A percentile compares a stretch with the other conserved stretches of the same genome.
Conservation (phyloP, 2,113 vertebrate genomes). For the Vanacampus margaritifer region DNA sequence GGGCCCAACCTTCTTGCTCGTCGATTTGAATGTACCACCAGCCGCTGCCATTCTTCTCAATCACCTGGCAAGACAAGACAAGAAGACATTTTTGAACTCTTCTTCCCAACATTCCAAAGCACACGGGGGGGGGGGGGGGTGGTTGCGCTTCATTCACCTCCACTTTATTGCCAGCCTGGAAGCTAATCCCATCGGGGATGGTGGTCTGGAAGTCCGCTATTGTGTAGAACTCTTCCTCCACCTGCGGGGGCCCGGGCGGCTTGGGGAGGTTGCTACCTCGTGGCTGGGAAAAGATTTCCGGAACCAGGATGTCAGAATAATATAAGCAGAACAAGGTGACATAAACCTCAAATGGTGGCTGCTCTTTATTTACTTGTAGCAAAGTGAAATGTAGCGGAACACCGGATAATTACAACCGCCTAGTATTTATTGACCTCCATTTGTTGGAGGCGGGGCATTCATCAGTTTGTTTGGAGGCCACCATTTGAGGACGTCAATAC, state of each 20-base stretch:
- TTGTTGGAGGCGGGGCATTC: background rate
- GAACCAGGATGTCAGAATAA: no score
- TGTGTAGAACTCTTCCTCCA: conserved; percentile 97
- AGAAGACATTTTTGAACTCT: background rate
- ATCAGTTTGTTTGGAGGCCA: background rate
- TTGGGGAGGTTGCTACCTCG: conserved; percentile 90
- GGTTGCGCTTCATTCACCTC: conserved; percentile 75
- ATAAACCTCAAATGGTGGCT: background rate
- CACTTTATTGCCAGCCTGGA: conserved; percentile 94
- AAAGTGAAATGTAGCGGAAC: no score
- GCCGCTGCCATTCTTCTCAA: conserved; percentile 93
- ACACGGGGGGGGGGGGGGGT: no score
- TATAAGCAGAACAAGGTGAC: no score
- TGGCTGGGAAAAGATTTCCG: conserved; percentile 74
- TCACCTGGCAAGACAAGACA: conserved; percentile 74
- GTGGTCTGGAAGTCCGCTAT: conserved; percentile 98
- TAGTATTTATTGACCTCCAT: background rate
- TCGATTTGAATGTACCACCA: conserved; percentile 99
- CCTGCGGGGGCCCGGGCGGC: conserved; percentile 89
- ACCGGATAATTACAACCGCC: no score
- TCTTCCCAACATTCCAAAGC: no score
- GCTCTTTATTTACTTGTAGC: background rate
- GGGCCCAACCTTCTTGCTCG: conserved; percentile 96
- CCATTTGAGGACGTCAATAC: background rate
- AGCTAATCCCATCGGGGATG: conserved; percentile 97